Conservation (phyloP, 2,797 vertebrate species). For the Argyrosomus regius region DNA sequence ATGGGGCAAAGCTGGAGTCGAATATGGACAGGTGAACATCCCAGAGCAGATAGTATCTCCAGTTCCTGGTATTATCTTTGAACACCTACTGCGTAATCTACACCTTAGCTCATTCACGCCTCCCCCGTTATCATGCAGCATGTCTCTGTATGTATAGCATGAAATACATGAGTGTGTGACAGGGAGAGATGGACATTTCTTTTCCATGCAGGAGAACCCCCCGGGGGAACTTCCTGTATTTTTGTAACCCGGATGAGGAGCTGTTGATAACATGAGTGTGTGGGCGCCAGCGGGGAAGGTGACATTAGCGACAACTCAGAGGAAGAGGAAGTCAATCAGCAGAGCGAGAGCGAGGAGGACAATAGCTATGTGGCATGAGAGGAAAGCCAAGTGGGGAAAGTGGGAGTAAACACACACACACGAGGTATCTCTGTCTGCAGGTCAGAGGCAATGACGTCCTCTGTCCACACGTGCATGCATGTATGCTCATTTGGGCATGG, state of each 20-base stretch:
- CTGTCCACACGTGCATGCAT: constrained; percentile 52
- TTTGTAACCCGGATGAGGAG: constrained; percentile 79
- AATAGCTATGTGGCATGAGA: constrained; percentile 68
- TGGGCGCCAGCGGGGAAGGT: constrained; percentile 78
- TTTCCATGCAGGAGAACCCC: constrained; percentile 70
- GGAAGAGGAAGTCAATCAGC: constrained; percentile 83
- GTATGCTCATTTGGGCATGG: constrained; percentile 54
- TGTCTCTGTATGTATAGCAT: constrained; percentile 27
- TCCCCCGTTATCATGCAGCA: constrained; percentile 46
- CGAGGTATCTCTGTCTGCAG: constrained; percentile 56
- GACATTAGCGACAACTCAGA: constrained; percentile 79
- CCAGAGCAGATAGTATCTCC: constrained; percentile 64
- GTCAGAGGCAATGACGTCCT: constrained; percentile 44
- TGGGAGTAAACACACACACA: constrained; percentile 65
- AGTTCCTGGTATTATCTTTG: constrained; percentile 67
- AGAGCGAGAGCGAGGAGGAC: constrained; percentile 61
- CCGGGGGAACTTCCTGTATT: constrained; percentile 77
- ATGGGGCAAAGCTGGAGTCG: constrained; percentile 8
- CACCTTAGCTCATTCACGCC: constrained; percentile 56
- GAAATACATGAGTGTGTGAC: constrained; percentile 50
- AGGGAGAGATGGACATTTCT: constrained; percentile 64
- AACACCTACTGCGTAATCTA: constrained; percentile 72
- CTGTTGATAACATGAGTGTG: constrained; percentile 77
- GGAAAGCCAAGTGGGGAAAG: constrained; percentile 72
- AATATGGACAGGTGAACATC: constrained; percentile 55